A percentile compares a stretch with the other conserved stretches of the same genome.
phyloP scores from a whole-genome alignment of 2,797 vertebrate genomes.

The Rhinophrynus dorsalis region DNA sequence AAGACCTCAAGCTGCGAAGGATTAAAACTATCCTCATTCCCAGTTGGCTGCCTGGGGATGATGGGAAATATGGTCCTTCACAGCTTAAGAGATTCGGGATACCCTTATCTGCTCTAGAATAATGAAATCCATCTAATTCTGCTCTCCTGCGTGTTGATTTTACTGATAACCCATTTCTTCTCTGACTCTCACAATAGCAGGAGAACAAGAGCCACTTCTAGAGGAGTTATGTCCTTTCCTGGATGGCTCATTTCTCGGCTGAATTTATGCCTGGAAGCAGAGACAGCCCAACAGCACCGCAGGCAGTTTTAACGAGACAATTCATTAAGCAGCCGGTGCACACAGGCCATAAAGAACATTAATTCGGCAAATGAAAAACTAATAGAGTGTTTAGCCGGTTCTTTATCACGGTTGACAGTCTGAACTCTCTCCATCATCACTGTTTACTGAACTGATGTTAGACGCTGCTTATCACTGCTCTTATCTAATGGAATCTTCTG shows the following conservation, averaged over 20 bases:
- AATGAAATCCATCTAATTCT: background rate
- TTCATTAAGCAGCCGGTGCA: constrained; percentile 71
- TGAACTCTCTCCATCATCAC: constrained; percentile 54
- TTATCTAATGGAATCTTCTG: constrained; percentile 31
- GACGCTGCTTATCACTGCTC: constrained; percentile 55
- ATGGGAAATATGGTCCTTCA: too few species aligned
- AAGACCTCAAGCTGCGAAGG: too few species aligned
- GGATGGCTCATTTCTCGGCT: constrained; percentile 61
- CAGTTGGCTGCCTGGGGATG: too few species aligned
- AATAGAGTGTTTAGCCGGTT: constrained; percentile 68
- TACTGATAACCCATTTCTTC: background rate
- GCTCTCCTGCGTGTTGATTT: background rate
- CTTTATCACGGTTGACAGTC: constrained; percentile 65
- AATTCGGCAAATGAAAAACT: constrained; percentile 74
- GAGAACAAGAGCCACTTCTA: constrained; percentile 47
- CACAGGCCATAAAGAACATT: constrained; percentile 61
- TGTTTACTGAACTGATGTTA: constrained; percentile 72
- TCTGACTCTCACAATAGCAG: constrained; percentile 30
- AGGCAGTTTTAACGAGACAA: constrained; percentile 67
- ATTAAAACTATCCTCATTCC: too few species aligned
- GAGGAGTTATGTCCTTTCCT: constrained; percentile 54
- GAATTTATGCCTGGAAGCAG: constrained; percentile 59
- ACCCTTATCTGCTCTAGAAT: too few species aligned
- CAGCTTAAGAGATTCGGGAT: too few species aligned
- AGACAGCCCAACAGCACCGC: constrained; percentile 52